Conservation (phyloP, 2,888 invertebrate genomes). For the Trachelus tabidus region DNA sequence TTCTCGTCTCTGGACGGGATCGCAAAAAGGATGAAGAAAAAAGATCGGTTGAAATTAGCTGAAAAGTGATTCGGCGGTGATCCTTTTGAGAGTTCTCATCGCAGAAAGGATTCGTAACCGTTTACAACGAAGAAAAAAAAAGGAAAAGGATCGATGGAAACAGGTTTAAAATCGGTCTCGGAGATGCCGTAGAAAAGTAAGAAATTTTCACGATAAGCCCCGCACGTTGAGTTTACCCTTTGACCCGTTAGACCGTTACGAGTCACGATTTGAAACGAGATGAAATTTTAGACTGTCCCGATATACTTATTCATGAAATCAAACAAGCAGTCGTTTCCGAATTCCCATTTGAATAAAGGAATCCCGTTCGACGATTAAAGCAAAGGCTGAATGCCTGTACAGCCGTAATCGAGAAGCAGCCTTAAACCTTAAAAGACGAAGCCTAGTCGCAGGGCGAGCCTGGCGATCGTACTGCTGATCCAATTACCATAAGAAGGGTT, state of each 20-base stretch:
- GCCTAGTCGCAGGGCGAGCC: constrained; percentile 35
- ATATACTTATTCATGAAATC: background rate
- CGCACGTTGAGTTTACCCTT: background rate
- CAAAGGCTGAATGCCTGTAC: background rate
- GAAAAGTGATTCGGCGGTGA: background rate
- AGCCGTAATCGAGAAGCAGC: background rate
- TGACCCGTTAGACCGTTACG: background rate
- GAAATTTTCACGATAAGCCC: background rate
- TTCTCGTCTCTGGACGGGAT: background rate
- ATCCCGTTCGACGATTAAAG: background rate
- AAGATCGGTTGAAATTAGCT: background rate
- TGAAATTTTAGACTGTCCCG: background rate
- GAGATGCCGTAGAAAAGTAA: background rate
- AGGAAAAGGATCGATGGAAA: background rate
- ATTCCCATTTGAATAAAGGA: background rate
- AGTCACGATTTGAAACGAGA: background rate
- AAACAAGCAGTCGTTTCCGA: background rate
- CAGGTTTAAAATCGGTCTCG: background rate
- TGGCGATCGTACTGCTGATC: constrained; percentile 58
- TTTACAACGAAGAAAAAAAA: background rate
- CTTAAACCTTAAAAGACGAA: background rate
- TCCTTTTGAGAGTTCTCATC: background rate
- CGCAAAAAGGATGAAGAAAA: background rate
- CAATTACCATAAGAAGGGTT: constrained; percentile 64
- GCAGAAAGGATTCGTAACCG: background rate